These are phyloP conservation scores for Mamestra brassicae DNA, from an alignment of 2,888 invertebrate species.

Conservation along the genomic window DNA sequence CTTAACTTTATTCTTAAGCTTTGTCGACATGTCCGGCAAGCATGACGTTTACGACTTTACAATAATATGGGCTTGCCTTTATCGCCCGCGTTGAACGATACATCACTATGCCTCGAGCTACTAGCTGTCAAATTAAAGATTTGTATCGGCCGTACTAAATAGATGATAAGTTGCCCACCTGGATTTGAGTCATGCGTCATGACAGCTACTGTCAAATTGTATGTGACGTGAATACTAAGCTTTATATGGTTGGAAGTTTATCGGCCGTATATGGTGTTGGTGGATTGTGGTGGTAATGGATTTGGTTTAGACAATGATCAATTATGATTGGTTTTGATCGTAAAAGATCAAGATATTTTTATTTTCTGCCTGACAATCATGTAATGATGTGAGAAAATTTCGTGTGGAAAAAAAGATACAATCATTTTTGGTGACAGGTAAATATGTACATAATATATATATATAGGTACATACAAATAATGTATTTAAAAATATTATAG, in stretches of 20 bases:
- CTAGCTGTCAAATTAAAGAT: conserved; percentile 66
- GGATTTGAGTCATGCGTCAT: conserved; percentile 46
- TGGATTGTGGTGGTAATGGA: conserved; percentile 2
- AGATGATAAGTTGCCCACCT: conserved; percentile 65
- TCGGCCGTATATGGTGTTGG: conserved; percentile 13
- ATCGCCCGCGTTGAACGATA: conserved; percentile 35
- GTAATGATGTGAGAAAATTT: background rate
- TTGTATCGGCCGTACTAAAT: conserved; percentile 57
- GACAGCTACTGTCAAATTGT: conserved; percentile 52
- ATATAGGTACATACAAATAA: no score
- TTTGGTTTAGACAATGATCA: background rate
- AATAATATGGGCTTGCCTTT: conserved; percentile 1
- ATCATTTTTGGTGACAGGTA: no score
- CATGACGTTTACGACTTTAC: background rate
- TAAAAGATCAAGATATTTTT: no score
- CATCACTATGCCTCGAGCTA: conserved; percentile 51
- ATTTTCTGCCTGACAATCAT: no score
- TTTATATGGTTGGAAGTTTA: conserved; percentile 40
- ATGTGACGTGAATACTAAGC: conserved; percentile 44
- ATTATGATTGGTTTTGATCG: background rate
- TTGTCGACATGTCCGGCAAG: conserved; percentile 15
- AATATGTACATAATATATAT: no score
- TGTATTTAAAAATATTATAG: background rate
- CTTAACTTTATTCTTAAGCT: background rate
- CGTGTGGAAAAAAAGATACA: background rate